Base-by-base conservation (phyloP, 2,797 vertebrate genomes). In the Poecilia wingei region DNA sequence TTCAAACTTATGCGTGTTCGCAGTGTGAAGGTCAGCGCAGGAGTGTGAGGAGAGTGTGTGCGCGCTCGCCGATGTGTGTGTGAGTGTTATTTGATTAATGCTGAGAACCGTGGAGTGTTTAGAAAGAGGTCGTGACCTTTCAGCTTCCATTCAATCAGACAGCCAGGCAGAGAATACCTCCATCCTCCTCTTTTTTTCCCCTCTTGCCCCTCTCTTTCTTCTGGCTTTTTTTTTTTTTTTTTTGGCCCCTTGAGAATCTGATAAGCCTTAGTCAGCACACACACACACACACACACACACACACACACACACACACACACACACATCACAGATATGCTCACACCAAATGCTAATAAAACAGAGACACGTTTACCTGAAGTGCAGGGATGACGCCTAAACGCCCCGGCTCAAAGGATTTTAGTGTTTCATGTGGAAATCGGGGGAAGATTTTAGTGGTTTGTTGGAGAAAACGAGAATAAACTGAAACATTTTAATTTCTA, bases 111-210 rank as follows among this genome's bases (percentile, higher is more conserved):
- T 91, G 92, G 82, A 92, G 93, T 92, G 92, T 93, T 94, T 94
- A 94, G 92, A 94, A 92, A 92, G 91, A 94, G 94, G 93, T 94
- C 84, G 25, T 49, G 83, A 94, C 92, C 94, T 94, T 93, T 94
- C 91, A 90, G 94, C 91, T 89, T 93, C 92, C 92, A 94, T 94
- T 94, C 94, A 94, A 94, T 94, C 93, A 94, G 92, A 91, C 61
- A 31, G 79, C 51, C 84, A 83, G 84, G 64, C 78, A 84, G 91
- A 87, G 88, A 91, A 90, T 87, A 89, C 84, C 86, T 89, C 86
- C 3, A 71, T 90, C 89, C 89, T 84, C 70, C 64, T 41, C 64
- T 36, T 46, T 72, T 68, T 72, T 68, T 55, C 74, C 78, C 78
- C 86, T 81, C 86, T 57, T 79, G 79, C 79, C 86, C 83, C 86